Evolutionary conservation across 2,113 vertebrate genomes (phyloP).

Genomic region (Thalassarche chlororhynchos): DNA sequence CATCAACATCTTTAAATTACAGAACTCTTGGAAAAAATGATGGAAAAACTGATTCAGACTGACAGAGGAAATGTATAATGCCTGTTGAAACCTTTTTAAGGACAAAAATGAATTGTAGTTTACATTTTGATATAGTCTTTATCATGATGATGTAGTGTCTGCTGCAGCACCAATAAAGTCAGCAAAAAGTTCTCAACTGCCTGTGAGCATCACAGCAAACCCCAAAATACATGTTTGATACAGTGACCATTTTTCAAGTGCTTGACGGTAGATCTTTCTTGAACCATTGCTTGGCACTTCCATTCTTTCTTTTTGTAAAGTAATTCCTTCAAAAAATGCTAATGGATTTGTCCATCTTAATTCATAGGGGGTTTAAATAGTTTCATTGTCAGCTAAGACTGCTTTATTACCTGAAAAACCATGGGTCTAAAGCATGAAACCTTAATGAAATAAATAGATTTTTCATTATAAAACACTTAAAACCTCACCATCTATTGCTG

Average conservation of each 20-base stretch:
- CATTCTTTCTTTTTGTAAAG: not conserved
- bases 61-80: not conserved
- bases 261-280: not conserved
- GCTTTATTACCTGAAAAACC: conserved; percentile 54
- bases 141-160: not conserved
- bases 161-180: not conserved
- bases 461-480: conserved; percentile 73
- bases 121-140: not conserved
- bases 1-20: not conserved
- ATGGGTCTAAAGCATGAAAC: conserved; percentile 27
- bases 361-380: conserved; percentile 31
- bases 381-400: conserved; percentile 21
- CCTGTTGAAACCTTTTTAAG: not conserved
- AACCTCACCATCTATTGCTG: conserved; percentile 25
- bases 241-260: not conserved
- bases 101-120: not conserved
- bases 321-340: conserved; percentile 13
- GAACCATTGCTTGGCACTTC: not conserved
- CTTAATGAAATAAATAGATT: conserved; percentile 72
- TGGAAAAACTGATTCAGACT: not conserved
- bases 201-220: not conserved
- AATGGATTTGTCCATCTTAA: conserved; percentile 46
- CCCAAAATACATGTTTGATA: not conserved
- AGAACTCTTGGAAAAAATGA: not conserved
- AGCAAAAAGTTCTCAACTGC: not conserved